Base-by-base conservation (phyloP, 2,888 invertebrate genomes). In the Meganola albula region DNA sequence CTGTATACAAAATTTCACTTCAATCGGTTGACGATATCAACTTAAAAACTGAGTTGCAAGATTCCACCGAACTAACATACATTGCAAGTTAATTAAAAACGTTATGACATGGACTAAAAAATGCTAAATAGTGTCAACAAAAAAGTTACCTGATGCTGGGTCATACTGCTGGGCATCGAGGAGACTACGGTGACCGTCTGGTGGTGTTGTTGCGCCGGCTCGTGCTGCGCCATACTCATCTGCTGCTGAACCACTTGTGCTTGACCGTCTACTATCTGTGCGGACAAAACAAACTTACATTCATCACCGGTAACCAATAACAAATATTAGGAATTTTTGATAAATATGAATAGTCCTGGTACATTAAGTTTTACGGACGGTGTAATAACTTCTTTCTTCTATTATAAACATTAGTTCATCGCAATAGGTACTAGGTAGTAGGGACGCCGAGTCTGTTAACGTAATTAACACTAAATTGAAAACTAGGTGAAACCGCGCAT, bases 111-210 rank as follows among this genome's bases (percentile, higher is more conserved):
- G n/a, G n/a, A n/a, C n/a, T n/a, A n/a, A n/a, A 16, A 16, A 16
- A 16, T 16, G 16, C 6, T 16, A 5, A 16, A 16, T 16, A 25
- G 21, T 22, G 11, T 12, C 8, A 6, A n/a, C 12, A 9, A 4
- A 5, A 34, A 11, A 23, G 16, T 39, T 50, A 84, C 85, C 76
- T 87, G 86, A 44, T 85, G 84, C 3, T 60, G 58, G 0, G 72
- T 69, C 75, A 86, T 79, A 27, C 65, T 74, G 63, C 74, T 85
- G 5, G 85, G 83, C 75, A 85, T 84, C 1, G 85, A 86, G 1
- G 85, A 80, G 2, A 87, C 86, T 5, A 87, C 86, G 5, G 84
- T 80, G 48, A 84, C 83, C 0, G 84, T 84, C 59, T 85, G 84
- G 40, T 85, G 86, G 23, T 86, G 87, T 37, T 83, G 87, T 54